phyloP scores from a whole-genome alignment of 2,888 invertebrate genomes.

The Apotomis turbidana region DNA sequence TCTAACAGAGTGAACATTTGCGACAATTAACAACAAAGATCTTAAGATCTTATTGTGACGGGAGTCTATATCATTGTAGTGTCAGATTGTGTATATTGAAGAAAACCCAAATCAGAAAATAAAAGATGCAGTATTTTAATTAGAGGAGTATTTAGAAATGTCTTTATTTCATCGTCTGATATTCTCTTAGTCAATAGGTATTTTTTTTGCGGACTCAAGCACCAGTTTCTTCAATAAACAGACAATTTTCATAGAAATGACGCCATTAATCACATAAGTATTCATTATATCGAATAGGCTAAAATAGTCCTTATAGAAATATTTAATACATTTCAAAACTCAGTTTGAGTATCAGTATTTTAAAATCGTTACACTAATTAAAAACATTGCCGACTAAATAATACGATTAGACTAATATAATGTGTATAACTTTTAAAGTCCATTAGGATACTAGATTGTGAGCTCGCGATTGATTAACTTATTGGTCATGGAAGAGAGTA shows the following conservation, averaged over 20 bases:
- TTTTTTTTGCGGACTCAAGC: too few relatives aligned
- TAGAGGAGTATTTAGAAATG: too few relatives aligned
- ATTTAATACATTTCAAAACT: conserved; percentile 9
- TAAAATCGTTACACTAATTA: conserved; percentile 7
- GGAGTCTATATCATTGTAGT: neutral
- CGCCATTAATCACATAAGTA: too few relatives aligned
- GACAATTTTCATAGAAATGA: too few relatives aligned
- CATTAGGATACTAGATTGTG: conserved; percentile 25
- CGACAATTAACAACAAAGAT: neutral
- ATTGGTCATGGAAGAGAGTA: conserved; percentile 50
- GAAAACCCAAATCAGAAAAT: neutral
- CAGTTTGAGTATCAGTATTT: conserved; percentile 6
- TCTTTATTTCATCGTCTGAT: too few relatives aligned
- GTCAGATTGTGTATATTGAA: neutral
- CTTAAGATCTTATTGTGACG: neutral
- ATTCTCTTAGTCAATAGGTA: too few relatives aligned
- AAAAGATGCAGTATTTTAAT: too few relatives aligned
- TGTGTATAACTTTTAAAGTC: conserved; percentile 15
- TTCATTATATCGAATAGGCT: too few relatives aligned
- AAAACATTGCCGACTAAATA: conserved; percentile 26
- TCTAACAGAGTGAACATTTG: conserved; percentile 18
- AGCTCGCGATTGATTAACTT: conserved; percentile 42
- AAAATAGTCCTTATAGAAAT: neutral
- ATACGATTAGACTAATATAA: conserved; percentile 20
- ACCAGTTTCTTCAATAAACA: too few relatives aligned